phyloP scores from a whole-genome alignment of 2,113 vertebrate species.

The Elachura formosa region DNA sequence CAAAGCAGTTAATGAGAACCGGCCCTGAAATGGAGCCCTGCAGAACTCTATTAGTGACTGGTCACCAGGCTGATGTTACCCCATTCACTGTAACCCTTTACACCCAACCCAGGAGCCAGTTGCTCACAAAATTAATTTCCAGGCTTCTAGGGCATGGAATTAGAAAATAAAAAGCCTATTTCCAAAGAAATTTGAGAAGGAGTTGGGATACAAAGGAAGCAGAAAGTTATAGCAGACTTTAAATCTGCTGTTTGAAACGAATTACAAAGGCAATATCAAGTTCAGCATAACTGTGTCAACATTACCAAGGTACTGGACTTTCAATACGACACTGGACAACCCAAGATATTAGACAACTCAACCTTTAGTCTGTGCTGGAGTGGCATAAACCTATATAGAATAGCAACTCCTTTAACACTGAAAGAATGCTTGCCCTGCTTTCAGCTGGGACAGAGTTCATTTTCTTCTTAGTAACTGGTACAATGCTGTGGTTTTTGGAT shows the following conservation, averaged over 20 bases:
- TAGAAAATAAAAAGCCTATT: background rate
- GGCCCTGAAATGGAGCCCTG: background rate
- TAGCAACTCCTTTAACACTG: background rate
- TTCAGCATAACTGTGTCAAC: background rate
- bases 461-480: background rate
- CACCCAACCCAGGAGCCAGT: fast-evolving
- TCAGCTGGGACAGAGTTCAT: background rate
- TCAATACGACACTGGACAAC: no score
- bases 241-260: background rate
- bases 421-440: background rate
- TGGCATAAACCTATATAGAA: background rate
- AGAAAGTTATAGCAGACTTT: background rate
- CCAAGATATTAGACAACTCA: background rate
- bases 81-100: background rate
- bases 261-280: background rate
- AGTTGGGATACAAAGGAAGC: background rate
- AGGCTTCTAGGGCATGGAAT: background rate
- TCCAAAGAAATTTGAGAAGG: background rate
- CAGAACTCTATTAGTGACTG: background rate
- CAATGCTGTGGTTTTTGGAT: background rate
- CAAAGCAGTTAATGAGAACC: background rate
- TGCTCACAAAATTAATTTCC: background rate
- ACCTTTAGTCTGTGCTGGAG: background rate
- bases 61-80: background rate
- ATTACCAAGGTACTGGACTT: background rate